Base-by-base conservation (phyloP, 2,797 vertebrate species). In the Sebastes matsubarae region DNA sequence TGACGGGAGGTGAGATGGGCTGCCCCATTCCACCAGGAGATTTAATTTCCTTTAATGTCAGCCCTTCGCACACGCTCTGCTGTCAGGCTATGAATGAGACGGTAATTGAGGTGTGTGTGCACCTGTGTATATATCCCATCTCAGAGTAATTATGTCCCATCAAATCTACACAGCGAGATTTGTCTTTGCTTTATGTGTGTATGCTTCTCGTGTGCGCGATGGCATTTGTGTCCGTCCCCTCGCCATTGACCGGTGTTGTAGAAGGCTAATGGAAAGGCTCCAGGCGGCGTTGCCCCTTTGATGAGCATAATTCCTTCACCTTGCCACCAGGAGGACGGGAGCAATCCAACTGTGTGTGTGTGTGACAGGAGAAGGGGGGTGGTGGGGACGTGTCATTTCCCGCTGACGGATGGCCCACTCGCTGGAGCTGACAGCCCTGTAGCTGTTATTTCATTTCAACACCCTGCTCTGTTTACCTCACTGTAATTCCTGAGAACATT, bases 31-130 rank as follows among this genome's bases (percentile, higher is more conserved):
- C 87, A 73, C 75, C 5, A 88, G 90, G 89, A 94, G 91, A 94
- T 94, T 94, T 93, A 82, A 94, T 94, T 93, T 95, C 88, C 89
- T 91, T 90, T 94, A 94, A 94, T 94, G 93, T 93, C 92, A 92
- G 85, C 87, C 84, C 84, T 77, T 74, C 61, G 80, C 90, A 81
- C 88, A 77, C 74, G 70, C 86, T 84, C 78, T 3, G 83, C 92
- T 90, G 93, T 94, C 91, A 85, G 84, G 77, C 88, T 77, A 67
- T 85, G 88, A 93, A 92, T 88, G 88, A 83, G 89, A 76, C 76
- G 10, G 89, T 92, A 93, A 94, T 93, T 90, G 87, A 92, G 85
- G 85, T 81, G 89, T 80, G 82, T 75, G 80, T 52, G 59, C 25
- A 77, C 79, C 85, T 88, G 87, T 75, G 75, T 81, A 72, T 85